A percentile compares a stretch with the other conserved stretches of the same genome.
Conservation (phyloP, 2,113 vertebrate genomes). For the Beaufortia kweichowensis region DNA sequence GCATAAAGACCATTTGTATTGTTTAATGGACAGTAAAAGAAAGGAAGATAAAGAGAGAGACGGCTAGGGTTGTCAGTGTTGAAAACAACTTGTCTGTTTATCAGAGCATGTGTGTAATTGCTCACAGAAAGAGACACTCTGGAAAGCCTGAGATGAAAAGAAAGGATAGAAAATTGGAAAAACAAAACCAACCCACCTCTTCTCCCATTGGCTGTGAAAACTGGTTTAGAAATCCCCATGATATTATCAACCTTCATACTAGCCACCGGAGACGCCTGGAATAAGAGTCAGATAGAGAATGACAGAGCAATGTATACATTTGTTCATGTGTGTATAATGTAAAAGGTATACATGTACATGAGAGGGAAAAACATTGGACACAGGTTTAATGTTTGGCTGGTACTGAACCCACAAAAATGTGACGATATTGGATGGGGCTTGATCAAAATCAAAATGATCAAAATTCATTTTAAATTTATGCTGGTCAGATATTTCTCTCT, state of each 20-base stretch:
- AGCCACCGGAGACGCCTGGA: conserved; percentile 68
- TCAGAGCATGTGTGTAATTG: conserved; percentile 30
- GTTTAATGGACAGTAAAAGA: neutral
- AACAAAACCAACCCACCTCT: conserved; percentile 54
- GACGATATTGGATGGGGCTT: no score
- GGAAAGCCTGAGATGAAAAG: conserved; percentile 11
- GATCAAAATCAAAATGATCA: no score
- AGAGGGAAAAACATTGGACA: neutral
- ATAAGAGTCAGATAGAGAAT: conserved; percentile 58
- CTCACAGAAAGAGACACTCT: conserved; percentile 26
- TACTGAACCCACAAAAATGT: no score
- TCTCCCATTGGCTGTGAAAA: conserved; percentile 34
- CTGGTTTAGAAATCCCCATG: conserved; percentile 66
- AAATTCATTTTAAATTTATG: neutral
- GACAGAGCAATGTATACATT: neutral
- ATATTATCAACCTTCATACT: no score
- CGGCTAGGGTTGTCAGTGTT: conserved; percentile 27
- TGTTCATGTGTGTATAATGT: neutral
- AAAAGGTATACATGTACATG: neutral
- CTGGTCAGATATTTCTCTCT: neutral
- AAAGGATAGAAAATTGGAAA: conserved; percentile 25
- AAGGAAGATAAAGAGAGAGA: neutral
- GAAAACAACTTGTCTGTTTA: conserved; percentile 30
- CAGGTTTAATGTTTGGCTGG: no score
- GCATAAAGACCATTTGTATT: neutral